phyloP scores from a whole-genome alignment of 2,113 vertebrate species.

The Centrocercus urophasianus region DNA sequence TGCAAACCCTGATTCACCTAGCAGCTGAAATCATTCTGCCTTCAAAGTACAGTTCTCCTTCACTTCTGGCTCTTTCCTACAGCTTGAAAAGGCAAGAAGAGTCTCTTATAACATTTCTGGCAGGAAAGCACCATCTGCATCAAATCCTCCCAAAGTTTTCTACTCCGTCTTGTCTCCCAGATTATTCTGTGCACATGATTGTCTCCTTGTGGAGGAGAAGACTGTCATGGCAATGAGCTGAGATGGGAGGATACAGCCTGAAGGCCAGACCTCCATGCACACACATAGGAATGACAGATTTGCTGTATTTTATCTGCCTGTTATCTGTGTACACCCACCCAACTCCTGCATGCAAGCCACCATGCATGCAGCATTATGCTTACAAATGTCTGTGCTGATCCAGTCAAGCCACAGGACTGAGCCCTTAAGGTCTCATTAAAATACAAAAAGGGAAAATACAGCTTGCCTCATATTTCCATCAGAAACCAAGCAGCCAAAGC shows the following conservation, averaged over 20 bases:
- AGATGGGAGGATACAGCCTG: neutral
- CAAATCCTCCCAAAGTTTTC: neutral
- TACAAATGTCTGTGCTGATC: neutral
- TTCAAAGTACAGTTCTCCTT: neutral
- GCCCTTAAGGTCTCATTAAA: neutral
- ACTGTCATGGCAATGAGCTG: neutral
- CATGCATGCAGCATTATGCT: rapidly evolving
- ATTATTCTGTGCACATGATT: neutral
- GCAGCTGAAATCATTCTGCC: neutral
- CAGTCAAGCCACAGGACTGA: neutral
- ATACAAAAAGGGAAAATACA: neutral
- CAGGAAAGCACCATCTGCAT: neutral
- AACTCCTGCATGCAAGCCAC: neutral
- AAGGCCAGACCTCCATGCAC: neutral
- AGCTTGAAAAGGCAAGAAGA: neutral
- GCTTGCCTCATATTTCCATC: rapidly evolving
- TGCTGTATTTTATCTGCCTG: neutral
- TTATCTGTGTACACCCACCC: rapidly evolving
- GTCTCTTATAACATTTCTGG: neutral
- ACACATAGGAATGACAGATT: neutral
- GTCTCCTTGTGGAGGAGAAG: neutral
- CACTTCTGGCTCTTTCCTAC: neutral
- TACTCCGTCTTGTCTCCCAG: neutral
- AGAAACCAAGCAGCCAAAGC: rapidly evolving
- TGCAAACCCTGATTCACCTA: neutral